Conservation (phyloP, 2,888 invertebrate species). For the Rhingia campestris region DNA sequence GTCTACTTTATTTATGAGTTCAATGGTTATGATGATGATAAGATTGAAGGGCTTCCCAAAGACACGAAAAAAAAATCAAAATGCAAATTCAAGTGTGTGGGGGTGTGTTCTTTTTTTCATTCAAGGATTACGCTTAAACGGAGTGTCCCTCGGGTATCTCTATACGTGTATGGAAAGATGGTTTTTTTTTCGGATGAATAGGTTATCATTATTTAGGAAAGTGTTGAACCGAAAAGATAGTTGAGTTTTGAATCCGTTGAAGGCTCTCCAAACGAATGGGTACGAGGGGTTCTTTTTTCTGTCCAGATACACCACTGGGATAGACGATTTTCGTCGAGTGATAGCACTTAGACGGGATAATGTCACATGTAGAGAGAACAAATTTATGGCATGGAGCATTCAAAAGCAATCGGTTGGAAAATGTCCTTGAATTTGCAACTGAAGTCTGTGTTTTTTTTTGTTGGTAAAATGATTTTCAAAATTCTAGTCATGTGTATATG, state of each 20-base stretch:
- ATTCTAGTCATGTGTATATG: too few species aligned
- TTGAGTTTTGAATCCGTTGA: conserved; percentile 37
- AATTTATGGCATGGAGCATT: conserved; percentile 48
- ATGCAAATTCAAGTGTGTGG: conserved; percentile 51
- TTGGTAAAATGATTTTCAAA: too few species aligned
- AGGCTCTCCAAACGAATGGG: conserved; percentile 37
- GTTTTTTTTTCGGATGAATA: conserved; percentile 46
- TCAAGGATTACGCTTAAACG: conserved; percentile 54
- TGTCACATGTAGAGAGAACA: conserved; percentile 1
- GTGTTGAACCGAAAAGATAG: conserved; percentile 55
- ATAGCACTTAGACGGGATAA: conserved; percentile 58
- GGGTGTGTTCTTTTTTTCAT: conserved; percentile 22
- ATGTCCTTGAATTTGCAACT: conserved; percentile 21
- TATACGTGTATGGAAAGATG: conserved; percentile 17
- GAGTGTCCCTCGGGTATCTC: conserved; percentile 45
- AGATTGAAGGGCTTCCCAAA: conserved; percentile 56
- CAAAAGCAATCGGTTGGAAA: conserved; percentile 34
- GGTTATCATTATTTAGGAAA: conserved; percentile 57
- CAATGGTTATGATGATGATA: conserved; percentile 73
- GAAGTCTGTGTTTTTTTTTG: background rate
- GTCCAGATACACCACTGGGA: conserved; percentile 41
- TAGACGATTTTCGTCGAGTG: conserved; percentile 29
- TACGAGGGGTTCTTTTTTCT: background rate
- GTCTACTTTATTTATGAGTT: conserved; percentile 68
- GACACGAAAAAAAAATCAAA: conserved; percentile 9